phyloP scores from a whole-genome alignment of 2,888 invertebrate species.

The Megalurothrips usitatus region DNA sequence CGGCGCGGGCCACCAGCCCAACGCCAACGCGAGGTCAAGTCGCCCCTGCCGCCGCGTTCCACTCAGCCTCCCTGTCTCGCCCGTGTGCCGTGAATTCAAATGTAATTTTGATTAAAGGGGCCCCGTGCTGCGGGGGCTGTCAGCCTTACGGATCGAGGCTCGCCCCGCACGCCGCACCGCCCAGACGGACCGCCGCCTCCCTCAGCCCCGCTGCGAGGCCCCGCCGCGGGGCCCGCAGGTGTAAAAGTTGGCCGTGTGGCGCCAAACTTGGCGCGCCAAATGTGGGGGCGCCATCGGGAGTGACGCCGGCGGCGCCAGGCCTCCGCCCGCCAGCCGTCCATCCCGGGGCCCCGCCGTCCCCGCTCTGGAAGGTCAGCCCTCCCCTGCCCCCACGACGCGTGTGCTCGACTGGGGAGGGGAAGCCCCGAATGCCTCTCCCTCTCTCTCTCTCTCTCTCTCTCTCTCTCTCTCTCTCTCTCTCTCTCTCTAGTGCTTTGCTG shows the following conservation, averaged over 20 bases:
- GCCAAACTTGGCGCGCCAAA: conserved; percentile 12
- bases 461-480: too few relatives aligned
- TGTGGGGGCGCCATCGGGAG: conserved; percentile 2
- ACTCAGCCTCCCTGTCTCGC: neutral
- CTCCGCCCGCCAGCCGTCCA: neutral
- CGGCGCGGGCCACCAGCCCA: too few relatives aligned
- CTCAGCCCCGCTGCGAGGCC: neutral
- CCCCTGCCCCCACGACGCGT: neutral
- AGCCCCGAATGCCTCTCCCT: neutral
- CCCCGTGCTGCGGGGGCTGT: neutral
- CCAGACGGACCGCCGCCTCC: neutral
- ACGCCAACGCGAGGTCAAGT: neutral
- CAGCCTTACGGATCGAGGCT: neutral
- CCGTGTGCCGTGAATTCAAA: conserved; percentile 14
- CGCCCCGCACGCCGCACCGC: too few relatives aligned
- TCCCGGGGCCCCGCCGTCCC: neutral
- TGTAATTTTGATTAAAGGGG: conserved; percentile 23
- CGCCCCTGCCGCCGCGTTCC: neutral
- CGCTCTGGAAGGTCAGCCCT: neutral
- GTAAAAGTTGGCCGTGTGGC: conserved; percentile 4
- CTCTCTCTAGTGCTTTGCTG: too few relatives aligned
- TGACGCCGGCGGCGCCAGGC: neutral
- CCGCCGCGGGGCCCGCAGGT: neutral
- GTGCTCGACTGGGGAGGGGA: neutral
- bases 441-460: neutral